These are phyloP conservation scores for Sphaeridia pumilis DNA, from an alignment of 2,888 invertebrate species.

Conservation along the genomic window DNA sequence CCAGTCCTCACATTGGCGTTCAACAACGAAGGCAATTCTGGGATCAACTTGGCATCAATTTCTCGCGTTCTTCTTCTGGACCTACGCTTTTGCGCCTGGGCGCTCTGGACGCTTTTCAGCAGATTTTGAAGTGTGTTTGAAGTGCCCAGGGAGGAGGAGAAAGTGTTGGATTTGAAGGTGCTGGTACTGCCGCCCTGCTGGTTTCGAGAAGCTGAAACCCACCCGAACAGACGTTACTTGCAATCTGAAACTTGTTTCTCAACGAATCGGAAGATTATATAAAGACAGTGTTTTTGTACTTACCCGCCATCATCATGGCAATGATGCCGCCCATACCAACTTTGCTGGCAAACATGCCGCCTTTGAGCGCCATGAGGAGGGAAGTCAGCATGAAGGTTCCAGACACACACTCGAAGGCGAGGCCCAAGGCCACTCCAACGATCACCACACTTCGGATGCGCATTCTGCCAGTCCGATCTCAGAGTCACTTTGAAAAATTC, in stretches of 20 bases:
- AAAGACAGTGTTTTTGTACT: neutral
- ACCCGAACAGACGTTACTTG: no score
- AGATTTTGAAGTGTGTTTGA: neutral
- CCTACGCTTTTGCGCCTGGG: no score
- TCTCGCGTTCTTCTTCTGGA: neutral
- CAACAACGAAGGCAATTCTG: neutral
- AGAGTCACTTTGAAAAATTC: no score
- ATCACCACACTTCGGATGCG: no score
- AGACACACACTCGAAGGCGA: neutral
- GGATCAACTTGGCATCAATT: neutral
- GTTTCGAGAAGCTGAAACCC: no score
- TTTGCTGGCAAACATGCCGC: constrained; percentile 26
- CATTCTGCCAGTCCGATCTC: no score
- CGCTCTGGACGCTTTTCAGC: no score
- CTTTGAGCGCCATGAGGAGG: constrained; percentile 21
- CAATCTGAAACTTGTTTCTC: no score
- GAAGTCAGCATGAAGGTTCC: constrained; percentile 15
- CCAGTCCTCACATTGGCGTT: neutral
- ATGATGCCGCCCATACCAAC: constrained; percentile 30
- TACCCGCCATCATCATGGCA: constrained; percentile 30
- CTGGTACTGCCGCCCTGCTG: no score
- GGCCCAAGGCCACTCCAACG: no score
- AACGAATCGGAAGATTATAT: no score
- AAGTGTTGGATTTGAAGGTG: no score
- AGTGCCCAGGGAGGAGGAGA: neutral